Conservation (phyloP, 2,888 invertebrate species). For the Drosophila koepferae region DNA sequence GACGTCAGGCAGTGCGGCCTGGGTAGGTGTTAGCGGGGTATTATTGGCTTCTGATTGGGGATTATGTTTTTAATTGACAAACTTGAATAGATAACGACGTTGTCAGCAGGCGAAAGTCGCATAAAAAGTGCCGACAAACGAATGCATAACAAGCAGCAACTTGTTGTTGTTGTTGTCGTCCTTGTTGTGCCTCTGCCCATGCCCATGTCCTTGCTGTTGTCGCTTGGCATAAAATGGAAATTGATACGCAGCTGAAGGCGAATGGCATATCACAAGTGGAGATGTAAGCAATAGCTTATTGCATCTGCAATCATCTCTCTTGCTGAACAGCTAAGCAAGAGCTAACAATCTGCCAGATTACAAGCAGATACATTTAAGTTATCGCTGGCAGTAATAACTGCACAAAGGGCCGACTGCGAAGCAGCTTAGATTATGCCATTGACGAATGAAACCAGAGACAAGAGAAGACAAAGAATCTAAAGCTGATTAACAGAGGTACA, state of each 20-base stretch:
- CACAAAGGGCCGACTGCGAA: background rate
- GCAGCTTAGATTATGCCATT: slow-evolving; percentile 25
- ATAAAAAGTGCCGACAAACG: slow-evolving; percentile 75
- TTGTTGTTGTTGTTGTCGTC: slow-evolving; percentile 23
- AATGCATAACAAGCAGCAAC: slow-evolving; percentile 72
- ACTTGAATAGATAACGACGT: slow-evolving; percentile 80
- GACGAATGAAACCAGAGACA: background rate
- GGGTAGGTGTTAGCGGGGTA: slow-evolving; percentile 49
- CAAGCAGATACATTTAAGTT: slow-evolving; percentile 23
- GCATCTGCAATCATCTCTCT: slow-evolving; percentile 26
- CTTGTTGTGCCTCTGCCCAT: background rate
- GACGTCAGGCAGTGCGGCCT: slow-evolving; percentile 4
- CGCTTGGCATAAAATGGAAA: slow-evolving; percentile 52
- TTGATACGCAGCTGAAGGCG: slow-evolving; percentile 49
- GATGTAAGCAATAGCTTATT: slow-evolving; percentile 43
- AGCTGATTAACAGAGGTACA: slow-evolving; percentile 1
- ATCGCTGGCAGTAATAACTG: slow-evolving; percentile 10
- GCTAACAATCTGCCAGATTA: slow-evolving; percentile 36
- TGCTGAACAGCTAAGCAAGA: background rate
- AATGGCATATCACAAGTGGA: slow-evolving; percentile 30
- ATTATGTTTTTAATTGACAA: slow-evolving; percentile 80
- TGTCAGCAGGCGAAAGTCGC: slow-evolving; percentile 73
- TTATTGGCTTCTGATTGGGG: slow-evolving; percentile 82
- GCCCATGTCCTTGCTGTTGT: slow-evolving; percentile 14
- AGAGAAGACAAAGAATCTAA: background rate